Conservation (phyloP, 2,797 vertebrate species). For the Dicrostonyx torquatus region DNA sequence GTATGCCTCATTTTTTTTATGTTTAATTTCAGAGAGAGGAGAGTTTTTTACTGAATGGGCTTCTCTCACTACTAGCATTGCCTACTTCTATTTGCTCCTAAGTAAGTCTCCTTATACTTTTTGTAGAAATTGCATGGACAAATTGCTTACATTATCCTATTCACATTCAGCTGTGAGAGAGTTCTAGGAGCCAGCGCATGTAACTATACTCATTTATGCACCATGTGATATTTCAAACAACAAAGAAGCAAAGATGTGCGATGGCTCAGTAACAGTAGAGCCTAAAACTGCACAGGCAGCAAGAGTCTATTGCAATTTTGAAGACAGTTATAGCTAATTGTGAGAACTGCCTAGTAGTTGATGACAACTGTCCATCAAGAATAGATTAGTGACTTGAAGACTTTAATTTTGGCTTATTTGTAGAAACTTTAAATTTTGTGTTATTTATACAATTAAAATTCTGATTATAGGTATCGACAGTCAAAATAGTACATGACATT, state of each 20-base stretch:
- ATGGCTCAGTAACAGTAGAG: neutral
- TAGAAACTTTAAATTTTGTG: conserved; percentile 33
- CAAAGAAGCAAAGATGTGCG: neutral
- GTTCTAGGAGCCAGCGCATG: conserved; percentile 16
- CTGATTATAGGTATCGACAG: neutral
- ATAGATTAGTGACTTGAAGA: conserved; percentile 15
- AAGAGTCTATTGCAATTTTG: neutral
- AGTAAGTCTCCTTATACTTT: neutral
- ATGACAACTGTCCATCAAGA: neutral
- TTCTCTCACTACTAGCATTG: neutral
- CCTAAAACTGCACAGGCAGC: neutral
- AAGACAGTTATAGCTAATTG: neutral
- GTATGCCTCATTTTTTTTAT: neutral
- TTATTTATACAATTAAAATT: conserved; percentile 21
- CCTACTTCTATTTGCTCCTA: neutral
- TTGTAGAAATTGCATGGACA: neutral
- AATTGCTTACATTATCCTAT: neutral
- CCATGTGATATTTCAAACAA: neutral
- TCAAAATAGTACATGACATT: neutral
- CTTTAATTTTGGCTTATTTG: conserved; percentile 48
- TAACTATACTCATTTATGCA: neutral
- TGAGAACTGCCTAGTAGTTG: neutral
- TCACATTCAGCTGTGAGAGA: neutral
- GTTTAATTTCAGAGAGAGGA: neutral
- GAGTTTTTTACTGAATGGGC: neutral